Evolutionary conservation across 1,140 invertebrate species (phyloP), one percentile per base, ranked within the genome.

Genomic region (Epicauta chinensis): DNA sequence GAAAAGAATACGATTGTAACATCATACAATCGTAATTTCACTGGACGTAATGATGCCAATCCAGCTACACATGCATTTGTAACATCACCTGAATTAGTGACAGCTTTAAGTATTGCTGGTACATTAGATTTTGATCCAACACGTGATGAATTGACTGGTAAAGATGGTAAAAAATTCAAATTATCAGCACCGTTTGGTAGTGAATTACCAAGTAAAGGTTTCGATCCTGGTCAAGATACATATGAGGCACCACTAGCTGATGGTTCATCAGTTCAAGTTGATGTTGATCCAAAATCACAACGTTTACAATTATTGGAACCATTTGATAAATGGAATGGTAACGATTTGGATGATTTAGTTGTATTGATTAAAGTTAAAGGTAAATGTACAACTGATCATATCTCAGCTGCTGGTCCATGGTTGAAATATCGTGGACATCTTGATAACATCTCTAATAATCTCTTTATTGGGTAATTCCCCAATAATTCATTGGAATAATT

Each of bases 1-100:
- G 96, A 99, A 54, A 98, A 98, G 75, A 99, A 99, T 73, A 99
- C 97, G 2, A 99, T 99, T 70, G 96, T 99, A 15, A 97, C 93
- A 10, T 99, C 97, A 1, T 99, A 99, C 79, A 99, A 99, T 71
- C 80, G 97, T 40, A 99, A 99, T 75, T 99, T 99, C 78, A 98
- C 95, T 39, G 88, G 87, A 17, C 80, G 97, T 62, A 99, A 99
- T 72, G 97, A 99, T 75, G 97, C 95, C 56, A 99, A 99, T 75
- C 95, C 97, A 3, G 91, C 93, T 10, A 99, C 97, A 0, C 97
- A 99, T 73, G 89, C 86, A 53, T 99, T 99, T 71, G 97, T 99
- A 40, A 97, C 97, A 34, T 98, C 95, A 59, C 97, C 97, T n/a
- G 97, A 99, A 75, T 73, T 99, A 15, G 93, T 97, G n/a, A 98